These are phyloP conservation scores for Pelochelys cantorii DNA, from an alignment of 2,797 vertebrate genomes.

Conservation along the genomic window DNA sequence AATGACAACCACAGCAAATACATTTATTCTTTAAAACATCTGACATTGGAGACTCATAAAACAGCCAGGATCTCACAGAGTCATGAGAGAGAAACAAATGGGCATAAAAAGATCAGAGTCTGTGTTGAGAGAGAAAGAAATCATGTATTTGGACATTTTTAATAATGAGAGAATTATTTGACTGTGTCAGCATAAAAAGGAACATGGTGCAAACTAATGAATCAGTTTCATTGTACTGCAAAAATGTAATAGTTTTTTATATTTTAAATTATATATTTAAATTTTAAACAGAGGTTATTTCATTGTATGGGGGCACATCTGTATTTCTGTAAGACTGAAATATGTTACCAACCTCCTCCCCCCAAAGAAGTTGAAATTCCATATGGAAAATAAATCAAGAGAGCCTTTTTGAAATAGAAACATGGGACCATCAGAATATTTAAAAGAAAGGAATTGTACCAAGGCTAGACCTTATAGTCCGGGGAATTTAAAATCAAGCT, in stretches of 20 bases:
- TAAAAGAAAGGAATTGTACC: conserved; percentile 16
- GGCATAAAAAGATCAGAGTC: not conserved
- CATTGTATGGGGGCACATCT: not conserved
- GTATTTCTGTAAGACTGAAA: not conserved
- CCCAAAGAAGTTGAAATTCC: not conserved
- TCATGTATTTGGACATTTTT: not conserved
- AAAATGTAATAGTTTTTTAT: not conserved
- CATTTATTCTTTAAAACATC: not conserved
- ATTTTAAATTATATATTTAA: not conserved
- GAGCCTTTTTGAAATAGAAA: not conserved
- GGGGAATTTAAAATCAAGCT: not conserved
- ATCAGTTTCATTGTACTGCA: not conserved
- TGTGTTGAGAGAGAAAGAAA: not conserved
- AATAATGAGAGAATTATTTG: not conserved
- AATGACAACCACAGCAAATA: not conserved
- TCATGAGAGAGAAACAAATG: not conserved
- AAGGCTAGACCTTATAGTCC: not conserved
- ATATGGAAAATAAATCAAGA: not conserved
- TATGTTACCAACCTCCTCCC: not conserved
- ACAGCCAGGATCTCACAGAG: not conserved
- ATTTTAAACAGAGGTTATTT: not conserved
- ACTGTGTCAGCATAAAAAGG: not conserved
- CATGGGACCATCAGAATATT: not conserved
- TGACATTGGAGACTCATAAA: not conserved
- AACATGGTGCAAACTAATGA: not conserved